Evolutionary conservation across 2,888 invertebrate species (phyloP).

Genomic region (Stenodera caucasica): DNA sequence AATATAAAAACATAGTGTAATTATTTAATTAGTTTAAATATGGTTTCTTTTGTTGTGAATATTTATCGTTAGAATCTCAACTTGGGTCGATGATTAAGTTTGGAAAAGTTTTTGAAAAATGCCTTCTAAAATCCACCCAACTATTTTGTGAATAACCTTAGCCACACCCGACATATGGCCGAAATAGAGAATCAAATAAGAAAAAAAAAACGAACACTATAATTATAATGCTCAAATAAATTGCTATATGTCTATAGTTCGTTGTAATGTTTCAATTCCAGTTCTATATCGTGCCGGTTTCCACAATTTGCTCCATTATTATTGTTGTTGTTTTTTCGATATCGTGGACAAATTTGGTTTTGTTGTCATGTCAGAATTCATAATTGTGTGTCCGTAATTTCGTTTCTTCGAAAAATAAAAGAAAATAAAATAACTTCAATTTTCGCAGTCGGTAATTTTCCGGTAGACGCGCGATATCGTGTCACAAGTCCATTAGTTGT

Average conservation of each 20-base stretch:
- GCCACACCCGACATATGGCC: constrained; percentile 6
- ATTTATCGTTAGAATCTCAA: too few species aligned
- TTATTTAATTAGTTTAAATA: neutral
- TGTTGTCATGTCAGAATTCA: neutral
- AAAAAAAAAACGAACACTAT: neutral
- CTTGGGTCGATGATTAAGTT: constrained; percentile 9
- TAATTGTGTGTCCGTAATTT: constrained; percentile 26
- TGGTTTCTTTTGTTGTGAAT: neutral
- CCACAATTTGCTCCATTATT: neutral
- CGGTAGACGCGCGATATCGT: constrained; percentile 47
- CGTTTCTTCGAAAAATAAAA: constrained; percentile 21
- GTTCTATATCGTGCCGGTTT: constrained; percentile 2
- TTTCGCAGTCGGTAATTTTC: constrained; percentile 52
- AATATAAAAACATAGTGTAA: neutral
- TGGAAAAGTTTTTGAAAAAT: neutral
- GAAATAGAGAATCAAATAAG: neutral
- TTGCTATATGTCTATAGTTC: neutral
- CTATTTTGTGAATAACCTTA: neutral
- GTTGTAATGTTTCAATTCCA: constrained; percentile 4
- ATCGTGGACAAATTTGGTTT: neutral
- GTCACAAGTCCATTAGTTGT: constrained; percentile 48
- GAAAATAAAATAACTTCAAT: constrained; percentile 47
- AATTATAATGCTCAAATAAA: constrained; percentile 4
- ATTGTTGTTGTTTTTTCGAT: neutral
- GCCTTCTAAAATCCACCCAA: constrained; percentile 2